Percentiles rank a stretch among this genome's conserved stretches.
phyloP scores from a whole-genome alignment of 2,113 vertebrate genomes.

The Rynchops niger region DNA sequence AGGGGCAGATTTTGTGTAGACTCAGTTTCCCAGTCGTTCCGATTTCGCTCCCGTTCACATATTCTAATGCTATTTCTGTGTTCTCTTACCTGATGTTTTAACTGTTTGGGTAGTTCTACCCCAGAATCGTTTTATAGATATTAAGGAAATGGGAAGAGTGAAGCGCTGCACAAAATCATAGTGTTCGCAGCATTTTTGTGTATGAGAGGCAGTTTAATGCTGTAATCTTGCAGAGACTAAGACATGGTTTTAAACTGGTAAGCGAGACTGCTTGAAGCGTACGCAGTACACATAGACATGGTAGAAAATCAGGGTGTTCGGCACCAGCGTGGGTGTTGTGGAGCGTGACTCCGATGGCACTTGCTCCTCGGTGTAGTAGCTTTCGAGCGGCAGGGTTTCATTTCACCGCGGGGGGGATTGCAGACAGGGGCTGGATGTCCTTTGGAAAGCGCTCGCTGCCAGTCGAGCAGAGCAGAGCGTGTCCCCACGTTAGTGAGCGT shows the following conservation, averaged over 20 bases:
- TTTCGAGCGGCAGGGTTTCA: background rate
- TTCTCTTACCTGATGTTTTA: background rate
- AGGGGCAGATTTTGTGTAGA: background rate
- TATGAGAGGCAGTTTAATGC: background rate
- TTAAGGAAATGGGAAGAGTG: background rate
- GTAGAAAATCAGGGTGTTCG: background rate
- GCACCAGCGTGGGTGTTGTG: background rate
- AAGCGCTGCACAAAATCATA: background rate
- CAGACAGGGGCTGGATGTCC: background rate
- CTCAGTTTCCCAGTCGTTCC: background rate
- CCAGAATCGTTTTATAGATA: background rate
- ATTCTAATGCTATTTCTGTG: background rate
- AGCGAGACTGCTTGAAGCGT: background rate
- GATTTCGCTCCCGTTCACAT: background rate
- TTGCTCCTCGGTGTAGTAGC: background rate
- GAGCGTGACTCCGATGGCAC: background rate
- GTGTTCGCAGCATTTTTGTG: background rate
- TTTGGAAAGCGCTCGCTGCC: background rate
- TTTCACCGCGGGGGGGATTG: background rate
- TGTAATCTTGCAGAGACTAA: background rate
- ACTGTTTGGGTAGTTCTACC: background rate
- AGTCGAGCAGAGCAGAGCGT: background rate
- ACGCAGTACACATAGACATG: background rate
- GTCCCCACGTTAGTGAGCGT: background rate
- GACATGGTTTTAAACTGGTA: background rate